A percentile compares a stretch with the other conserved stretches of the same genome.
phyloP scores from a whole-genome alignment of 2,888 invertebrate species.

The Caenorhabditis sinica region DNA sequence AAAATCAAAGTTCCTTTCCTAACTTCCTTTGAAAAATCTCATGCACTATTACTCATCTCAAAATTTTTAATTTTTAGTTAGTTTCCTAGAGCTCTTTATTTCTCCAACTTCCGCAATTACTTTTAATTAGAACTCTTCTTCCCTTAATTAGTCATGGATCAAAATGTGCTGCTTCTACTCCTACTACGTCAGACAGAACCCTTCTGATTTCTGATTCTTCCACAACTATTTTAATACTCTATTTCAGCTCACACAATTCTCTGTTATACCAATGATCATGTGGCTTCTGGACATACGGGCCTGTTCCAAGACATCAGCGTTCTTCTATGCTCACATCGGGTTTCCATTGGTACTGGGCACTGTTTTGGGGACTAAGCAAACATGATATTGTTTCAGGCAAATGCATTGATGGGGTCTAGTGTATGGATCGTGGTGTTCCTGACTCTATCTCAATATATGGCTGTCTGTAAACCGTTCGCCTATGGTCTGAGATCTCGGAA shows the following conservation, averaged over 20 bases:
- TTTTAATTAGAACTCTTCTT: background rate
- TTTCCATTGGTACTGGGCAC: conserved; percentile 83
- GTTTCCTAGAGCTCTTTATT: too few relatives aligned
- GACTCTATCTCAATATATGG: conserved; percentile 85
- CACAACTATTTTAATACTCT: background rate
- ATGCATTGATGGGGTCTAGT: conserved; percentile 85
- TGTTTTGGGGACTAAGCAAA: background rate
- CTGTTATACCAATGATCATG: conserved; percentile 85
- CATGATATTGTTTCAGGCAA: conserved; percentile 80
- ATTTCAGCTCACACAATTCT: conserved; percentile 84
- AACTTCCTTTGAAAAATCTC: background rate
- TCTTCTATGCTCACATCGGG: conserved; percentile 85
- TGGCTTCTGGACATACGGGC: conserved; percentile 81
- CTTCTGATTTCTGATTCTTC: conserved; percentile 8
- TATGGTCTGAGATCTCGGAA: conserved; percentile 75
- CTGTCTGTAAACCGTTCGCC: conserved; percentile 84
- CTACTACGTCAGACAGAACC: background rate
- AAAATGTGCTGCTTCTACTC: background rate
- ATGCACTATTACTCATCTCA: background rate
- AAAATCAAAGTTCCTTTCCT: background rate
- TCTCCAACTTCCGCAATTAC: background rate
- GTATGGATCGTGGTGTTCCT: conserved; percentile 86
- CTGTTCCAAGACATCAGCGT: conserved; percentile 83
- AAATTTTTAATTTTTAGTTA: too few relatives aligned
- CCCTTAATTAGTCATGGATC: background rate